phyloP scores from a whole-genome alignment of 2,888 invertebrate species.

The Stegophylla sp. region DNA sequence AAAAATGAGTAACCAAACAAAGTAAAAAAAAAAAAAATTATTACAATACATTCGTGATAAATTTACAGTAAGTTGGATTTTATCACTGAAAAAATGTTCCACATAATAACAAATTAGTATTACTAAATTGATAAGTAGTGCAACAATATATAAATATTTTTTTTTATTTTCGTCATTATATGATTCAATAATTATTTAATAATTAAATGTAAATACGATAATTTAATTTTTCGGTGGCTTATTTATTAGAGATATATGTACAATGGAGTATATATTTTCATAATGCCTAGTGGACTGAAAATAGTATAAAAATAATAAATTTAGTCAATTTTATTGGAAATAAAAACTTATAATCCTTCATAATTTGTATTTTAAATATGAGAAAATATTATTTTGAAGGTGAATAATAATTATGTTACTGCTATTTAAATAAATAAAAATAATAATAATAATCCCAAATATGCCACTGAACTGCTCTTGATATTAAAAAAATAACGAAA shows the following conservation, averaged over 20 bases:
- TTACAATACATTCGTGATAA: slow-evolving; percentile 24
- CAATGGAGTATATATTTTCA: no score
- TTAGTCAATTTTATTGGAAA: background rate
- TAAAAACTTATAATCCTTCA: background rate
- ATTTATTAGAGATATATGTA: background rate
- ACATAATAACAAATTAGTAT: no score
- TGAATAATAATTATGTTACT: background rate
- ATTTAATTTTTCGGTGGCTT: slow-evolving; percentile 20
- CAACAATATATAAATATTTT: no score
- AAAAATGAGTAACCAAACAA: slow-evolving; percentile 47
- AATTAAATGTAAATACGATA: background rate
- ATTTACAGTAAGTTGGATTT: slow-evolving; percentile 16
- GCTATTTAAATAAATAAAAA: background rate
- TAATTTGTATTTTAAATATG: background rate
- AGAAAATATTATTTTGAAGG: background rate
- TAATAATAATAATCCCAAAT: no score
- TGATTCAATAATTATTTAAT: background rate
- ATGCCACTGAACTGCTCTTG: background rate
- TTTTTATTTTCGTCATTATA: no score
- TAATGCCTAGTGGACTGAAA: background rate
- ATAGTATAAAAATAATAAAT: background rate
- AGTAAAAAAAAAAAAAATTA: slow-evolving; percentile 32
- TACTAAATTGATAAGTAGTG: no score
- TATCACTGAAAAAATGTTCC: background rate
- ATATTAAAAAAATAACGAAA: slow-evolving; percentile 32